Percentiles rank a stretch among this genome's conserved stretches.
Conservation (phyloP, 1,140 invertebrate species). For the Lepidurus apus region DNA sequence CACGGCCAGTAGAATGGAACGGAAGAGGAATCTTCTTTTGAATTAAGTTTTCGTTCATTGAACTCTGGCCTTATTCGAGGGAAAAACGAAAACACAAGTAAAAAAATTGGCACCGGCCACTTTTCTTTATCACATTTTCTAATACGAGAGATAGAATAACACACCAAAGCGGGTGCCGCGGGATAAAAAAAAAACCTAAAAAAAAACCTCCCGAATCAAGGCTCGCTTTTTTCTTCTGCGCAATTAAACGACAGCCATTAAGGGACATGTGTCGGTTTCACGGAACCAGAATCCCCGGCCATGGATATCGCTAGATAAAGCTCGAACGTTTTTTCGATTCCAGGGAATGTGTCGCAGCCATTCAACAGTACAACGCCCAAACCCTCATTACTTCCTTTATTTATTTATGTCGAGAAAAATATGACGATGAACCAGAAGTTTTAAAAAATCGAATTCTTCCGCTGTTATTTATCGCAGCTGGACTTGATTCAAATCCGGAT, state of each 20-base stretch:
- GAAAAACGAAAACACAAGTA: too few species aligned
- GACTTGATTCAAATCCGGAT: too few species aligned
- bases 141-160: background rate
- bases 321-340: background rate
- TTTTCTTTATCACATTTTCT: background rate
- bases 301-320: background rate
- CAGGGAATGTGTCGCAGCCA: background rate
- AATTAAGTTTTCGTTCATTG: too few species aligned
- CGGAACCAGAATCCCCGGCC: background rate
- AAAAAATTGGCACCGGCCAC: too few species aligned
- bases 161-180: background rate
- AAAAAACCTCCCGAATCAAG: background rate
- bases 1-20: background rate
- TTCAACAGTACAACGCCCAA: too few species aligned
- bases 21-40: background rate
- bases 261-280: background rate
- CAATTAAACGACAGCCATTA: conserved; percentile 13
- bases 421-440: too few species aligned
- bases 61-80: too few species aligned
- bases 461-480: too few species aligned
- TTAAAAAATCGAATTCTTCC: too few species aligned
- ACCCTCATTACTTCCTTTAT: too few species aligned
- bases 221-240: background rate
- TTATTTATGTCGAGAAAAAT: too few species aligned
- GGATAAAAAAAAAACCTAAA: background rate